A percentile compares a stretch with the other conserved stretches of the same genome.
Evolutionary conservation across 2,888 invertebrate species (phyloP).

Genomic region (Chymomyza procnemis): DNA sequence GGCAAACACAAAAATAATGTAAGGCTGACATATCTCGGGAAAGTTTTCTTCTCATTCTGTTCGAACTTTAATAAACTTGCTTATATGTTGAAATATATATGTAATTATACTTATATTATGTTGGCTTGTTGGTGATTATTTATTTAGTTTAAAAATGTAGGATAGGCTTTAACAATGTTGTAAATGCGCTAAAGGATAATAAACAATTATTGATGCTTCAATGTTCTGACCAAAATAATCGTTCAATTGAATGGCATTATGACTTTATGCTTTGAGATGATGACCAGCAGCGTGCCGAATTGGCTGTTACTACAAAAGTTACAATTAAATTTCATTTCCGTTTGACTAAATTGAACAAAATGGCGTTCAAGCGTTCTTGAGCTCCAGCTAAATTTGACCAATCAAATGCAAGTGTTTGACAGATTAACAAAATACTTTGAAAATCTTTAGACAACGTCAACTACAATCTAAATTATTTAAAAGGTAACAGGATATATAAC

Average conservation of each 20-base stretch:
- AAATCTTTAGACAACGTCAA: constrained; percentile 49
- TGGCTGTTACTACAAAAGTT: constrained; percentile 7
- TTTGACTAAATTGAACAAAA: not conserved
- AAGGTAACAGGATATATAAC: constrained; percentile 59
- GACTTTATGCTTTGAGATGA: not conserved
- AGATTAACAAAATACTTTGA: not conserved
- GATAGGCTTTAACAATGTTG: too few species aligned
- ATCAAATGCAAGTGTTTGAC: not conserved
- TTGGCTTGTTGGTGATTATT: too few species aligned
- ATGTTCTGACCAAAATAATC: constrained; percentile 12
- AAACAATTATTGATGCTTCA: too few species aligned
- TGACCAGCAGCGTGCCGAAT: constrained; percentile 32
- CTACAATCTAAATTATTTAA: constrained; percentile 62
- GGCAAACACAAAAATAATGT: too few species aligned
- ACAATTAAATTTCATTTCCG: constrained; percentile 46
- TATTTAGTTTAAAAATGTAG: too few species aligned
- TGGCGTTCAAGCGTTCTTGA: not conserved
- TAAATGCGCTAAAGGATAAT: too few species aligned
- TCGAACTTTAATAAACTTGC: too few species aligned
- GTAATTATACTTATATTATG: too few species aligned
- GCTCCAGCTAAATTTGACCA: not conserved
- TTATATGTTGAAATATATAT: too few species aligned
- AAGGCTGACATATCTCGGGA: too few species aligned
- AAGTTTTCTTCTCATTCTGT: too few species aligned
- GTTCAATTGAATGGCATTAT: constrained; percentile 28